Conservation (phyloP, 2,113 vertebrate species). For the Dicerorhinus sumatrensis region DNA sequence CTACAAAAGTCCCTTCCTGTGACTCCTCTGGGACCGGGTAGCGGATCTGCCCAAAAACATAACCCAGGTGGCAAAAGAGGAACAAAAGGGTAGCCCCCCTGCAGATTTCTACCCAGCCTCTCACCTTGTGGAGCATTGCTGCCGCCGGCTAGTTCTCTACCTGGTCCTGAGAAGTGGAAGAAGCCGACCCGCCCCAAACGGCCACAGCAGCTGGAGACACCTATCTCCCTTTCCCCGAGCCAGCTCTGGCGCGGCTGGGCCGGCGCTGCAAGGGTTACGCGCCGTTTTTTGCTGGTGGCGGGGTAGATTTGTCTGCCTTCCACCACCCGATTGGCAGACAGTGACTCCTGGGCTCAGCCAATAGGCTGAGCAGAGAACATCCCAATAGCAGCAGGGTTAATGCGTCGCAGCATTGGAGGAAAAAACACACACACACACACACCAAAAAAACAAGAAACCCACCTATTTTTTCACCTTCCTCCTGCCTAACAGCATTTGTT, state of each 20-base stretch:
- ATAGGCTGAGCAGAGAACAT: slow-evolving; percentile 80
- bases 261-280: slow-evolving; percentile 82
- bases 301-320: slow-evolving; percentile 88
- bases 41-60: slow-evolving; percentile 84
- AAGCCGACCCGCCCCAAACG: slow-evolving; percentile 76
- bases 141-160: slow-evolving; percentile 64
- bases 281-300: slow-evolving; percentile 84
- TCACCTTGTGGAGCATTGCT: slow-evolving; percentile 81
- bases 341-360: slow-evolving; percentile 81
- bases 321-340: slow-evolving; percentile 88
- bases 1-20: slow-evolving; percentile 84
- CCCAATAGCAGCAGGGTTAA: slow-evolving; percentile 82
- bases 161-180: slow-evolving; percentile 66
- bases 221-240: slow-evolving; percentile 76
- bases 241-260: slow-evolving; percentile 76
- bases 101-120: slow-evolving; percentile 78
- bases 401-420: slow-evolving; percentile 70
- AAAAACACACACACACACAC: neutral
- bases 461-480: slow-evolving; percentile 67
- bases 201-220: slow-evolving; percentile 80
- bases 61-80: slow-evolving; percentile 83
- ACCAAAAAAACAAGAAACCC: neutral
- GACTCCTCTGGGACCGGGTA: slow-evolving; percentile 85
- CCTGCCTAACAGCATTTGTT: slow-evolving; percentile 38
- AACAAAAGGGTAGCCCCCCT: slow-evolving; percentile 81